Base-by-base conservation (phyloP, 2,888 invertebrate species). In the Cyclophora albipunctata region DNA sequence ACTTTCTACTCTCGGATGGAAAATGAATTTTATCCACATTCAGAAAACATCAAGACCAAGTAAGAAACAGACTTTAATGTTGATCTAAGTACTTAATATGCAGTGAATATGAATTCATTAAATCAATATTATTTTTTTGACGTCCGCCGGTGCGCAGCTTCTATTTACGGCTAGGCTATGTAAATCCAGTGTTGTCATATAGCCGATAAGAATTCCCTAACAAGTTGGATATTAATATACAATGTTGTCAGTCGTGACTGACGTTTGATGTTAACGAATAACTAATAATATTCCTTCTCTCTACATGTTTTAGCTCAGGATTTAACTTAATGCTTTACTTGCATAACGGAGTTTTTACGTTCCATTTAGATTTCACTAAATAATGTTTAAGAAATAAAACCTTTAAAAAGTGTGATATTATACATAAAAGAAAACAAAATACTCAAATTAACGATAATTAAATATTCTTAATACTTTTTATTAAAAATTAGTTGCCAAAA, bases 131-230 rank as follows among this genome's bases (percentile, higher is more conserved):
- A 51, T 48, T 49, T 51, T 49, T 49, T 54, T 41, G 37, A 49
- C 46, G 35, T 51, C 51, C 51, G 48, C 46, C 49, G 45, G 42
- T 5, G 34, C 47, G 48, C 42, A 43, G 42, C 53, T 20, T 20
- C 20, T 20, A 20, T 20, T 20, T 20, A 20, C 40, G 49, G 48
- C 47, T 49, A 34, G 40, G 51, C 51, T 63, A 65, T 62, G 62
- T 63, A 64, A 67, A 60, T 61, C 52, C 48, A 59, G 71, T 73
- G 73, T 73, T 69, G 71, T 71, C 62, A 71, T 74, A 43, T 71
- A 71, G 64, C 65, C 55, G 66, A 74, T 73, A 74, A 74, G 68
- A 71, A 71, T 71, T 65, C 64, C 57, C 69, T 75, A 77, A 77
- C 75, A 75, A 75, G 68, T 60, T 63, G 62, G 65, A 60, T 69